Evolutionary conservation across 2,113 vertebrate genomes (phyloP).

Genomic region (Neogobius melanostomus): DNA sequence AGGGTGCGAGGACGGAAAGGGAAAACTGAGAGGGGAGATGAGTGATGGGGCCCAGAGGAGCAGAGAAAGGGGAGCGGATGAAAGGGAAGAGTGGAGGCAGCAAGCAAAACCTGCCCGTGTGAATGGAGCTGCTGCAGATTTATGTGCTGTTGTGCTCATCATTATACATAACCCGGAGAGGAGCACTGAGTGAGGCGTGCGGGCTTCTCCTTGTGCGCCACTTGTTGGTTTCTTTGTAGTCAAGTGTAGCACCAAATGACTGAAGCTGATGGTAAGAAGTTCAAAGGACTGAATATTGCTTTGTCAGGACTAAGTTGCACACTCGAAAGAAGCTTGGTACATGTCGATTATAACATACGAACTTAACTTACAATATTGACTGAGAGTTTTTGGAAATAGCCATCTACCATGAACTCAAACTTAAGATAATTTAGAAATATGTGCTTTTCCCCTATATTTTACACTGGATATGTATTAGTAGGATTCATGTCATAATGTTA

Average conservation of each 20-base stretch:
- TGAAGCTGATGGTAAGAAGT: neutral
- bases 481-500: no score
- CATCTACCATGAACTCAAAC: no score
- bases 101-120: slow-evolving; percentile 65
- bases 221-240: slow-evolving; percentile 27
- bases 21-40: slow-evolving; percentile 66
- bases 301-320: no score
- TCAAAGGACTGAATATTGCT: no score
- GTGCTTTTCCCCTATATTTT: no score
- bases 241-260: neutral
- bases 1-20: slow-evolving; percentile 65
- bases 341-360: no score
- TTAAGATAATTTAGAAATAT: no score
- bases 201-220: slow-evolving; percentile 47
- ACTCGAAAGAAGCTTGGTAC: no score
- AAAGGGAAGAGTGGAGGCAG: slow-evolving; percentile 59
- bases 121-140: slow-evolving; percentile 63
- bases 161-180: slow-evolving; percentile 62
- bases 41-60: slow-evolving; percentile 63
- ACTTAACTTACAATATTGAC: no score
- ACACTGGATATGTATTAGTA: no score
- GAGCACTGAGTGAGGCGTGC: slow-evolving; percentile 42
- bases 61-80: slow-evolving; percentile 55
- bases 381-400: no score
- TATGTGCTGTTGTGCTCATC: slow-evolving; percentile 66